A percentile compares a stretch with the other conserved stretches of the same genome.
phyloP scores from a whole-genome alignment of 2,113 vertebrate genomes.

The Cepphus grylle region DNA sequence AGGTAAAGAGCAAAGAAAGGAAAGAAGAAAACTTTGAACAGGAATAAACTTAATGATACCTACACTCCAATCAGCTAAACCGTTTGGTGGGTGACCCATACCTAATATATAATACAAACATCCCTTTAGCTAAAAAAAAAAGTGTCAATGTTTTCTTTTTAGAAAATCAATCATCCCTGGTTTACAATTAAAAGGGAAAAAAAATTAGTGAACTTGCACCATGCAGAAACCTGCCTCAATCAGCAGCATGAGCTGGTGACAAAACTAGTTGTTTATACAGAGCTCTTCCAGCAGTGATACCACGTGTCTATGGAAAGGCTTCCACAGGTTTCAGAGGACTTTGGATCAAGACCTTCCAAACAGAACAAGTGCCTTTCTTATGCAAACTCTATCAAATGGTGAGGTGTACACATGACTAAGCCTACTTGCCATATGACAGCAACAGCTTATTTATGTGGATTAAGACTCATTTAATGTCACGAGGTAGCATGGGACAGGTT shows the following conservation, averaged over 20 bases:
- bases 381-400: not conserved
- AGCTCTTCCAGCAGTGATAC: not conserved
- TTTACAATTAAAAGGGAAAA: not conserved
- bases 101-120: not conserved
- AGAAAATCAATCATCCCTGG: not conserved
- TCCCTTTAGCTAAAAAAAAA: not conserved
- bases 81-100: not conserved
- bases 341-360: not conserved
- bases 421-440: not conserved
- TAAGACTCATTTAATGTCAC: not conserved
- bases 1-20: not conserved
- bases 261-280: not conserved
- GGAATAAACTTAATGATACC: not conserved
- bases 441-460: not conserved
- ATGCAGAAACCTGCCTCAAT: not conserved
- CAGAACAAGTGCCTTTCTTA: not conserved
- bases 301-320: rapidly evolving
- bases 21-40: not conserved
- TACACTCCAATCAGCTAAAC: not conserved
- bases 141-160: not conserved
- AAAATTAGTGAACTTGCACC: not conserved
- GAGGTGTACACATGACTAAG: not conserved
- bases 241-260: not conserved
- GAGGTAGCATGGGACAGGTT: not conserved
- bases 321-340: not conserved